Base-by-base conservation (phyloP, 2,888 invertebrate species). In the Pomacea canaliculata region DNA sequence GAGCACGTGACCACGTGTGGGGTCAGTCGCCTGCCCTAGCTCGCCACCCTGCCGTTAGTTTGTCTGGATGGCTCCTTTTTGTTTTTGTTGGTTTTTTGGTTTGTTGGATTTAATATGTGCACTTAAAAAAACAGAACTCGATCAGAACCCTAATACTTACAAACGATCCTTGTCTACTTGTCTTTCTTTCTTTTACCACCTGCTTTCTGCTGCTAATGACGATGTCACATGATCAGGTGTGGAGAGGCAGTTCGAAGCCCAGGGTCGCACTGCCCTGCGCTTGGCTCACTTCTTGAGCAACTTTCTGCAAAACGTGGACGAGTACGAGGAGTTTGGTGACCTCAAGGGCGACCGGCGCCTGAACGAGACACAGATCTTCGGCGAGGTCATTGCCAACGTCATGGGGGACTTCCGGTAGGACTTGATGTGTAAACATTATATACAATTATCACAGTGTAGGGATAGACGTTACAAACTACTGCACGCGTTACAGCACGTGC, bases 241-340 rank as follows among this genome's bases (percentile, higher is more conserved):
- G 0, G 94, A 96, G 84, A 94, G 95, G 80, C 97, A 96, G 90
- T 96, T 97, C 87, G 88, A 96, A 88, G 97, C 97, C 88, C 97
- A 99, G 92, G 98, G 98, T 0, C 95, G 97, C 91, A 97, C 97
- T 95, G 99, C 98, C 5, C 93, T 97, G n/a, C 93, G 98, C 70
- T 92, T 98, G 73, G 96, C 98, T 0, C 98, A 99, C 91, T 99
- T 99, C 90, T 95, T 98, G 83, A 97, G 97, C 89, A 96, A 96
- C 65, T 99, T 97, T 91, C 92, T 97, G 83, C 98, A 98, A 83
- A 91, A 90, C 76, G 87, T 91, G 16, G 89, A 91, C 80, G 87
- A 90, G 68, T 88, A 89, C 78, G 91, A 91, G 81, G 88, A 90
- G 79, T 91, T 90, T 81, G 90, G 91, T 71, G 87, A 88, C 73